Percentiles rank a stretch among this genome's conserved stretches.
Evolutionary conservation across 2,888 invertebrate species (phyloP).

Genomic region (Himalopsyche tibetana): DNA sequence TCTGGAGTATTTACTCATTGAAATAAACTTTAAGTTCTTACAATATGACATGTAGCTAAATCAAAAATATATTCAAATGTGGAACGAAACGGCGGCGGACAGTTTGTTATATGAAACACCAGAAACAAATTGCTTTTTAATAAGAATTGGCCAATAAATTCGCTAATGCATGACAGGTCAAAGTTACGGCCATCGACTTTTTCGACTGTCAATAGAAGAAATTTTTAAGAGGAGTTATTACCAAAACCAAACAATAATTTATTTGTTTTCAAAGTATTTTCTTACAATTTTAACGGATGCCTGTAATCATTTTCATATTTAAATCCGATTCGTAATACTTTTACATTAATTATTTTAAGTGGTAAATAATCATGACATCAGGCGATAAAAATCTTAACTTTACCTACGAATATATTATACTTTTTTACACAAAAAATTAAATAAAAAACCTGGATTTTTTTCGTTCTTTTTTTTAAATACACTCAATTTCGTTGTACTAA

Average conservation of each 20-base stretch:
- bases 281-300: not conserved
- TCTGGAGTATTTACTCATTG: no score
- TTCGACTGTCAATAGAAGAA: constrained; percentile 46
- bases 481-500: no score
- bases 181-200: constrained; percentile 50
- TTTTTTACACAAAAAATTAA: no score
- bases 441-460: no score
- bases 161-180: constrained; percentile 53
- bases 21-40: no score
- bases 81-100: constrained; percentile 1
- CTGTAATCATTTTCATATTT: no score
- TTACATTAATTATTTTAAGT: no score
- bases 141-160: constrained; percentile 62
- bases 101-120: constrained; percentile 35
- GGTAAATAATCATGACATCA: no score
- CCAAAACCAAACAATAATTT: constrained; percentile 29
- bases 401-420: no score
- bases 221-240: not conserved
- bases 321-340: no score
- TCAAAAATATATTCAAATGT: constrained; percentile 25
- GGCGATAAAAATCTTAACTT: no score
- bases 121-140: constrained; percentile 62
- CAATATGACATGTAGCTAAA: not conserved
- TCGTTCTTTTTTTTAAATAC: no score
- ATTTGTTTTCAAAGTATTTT: not conserved